Evolutionary conservation across 2,113 vertebrate genomes (phyloP).

Genomic region (Dissostichus mawsoni): DNA sequence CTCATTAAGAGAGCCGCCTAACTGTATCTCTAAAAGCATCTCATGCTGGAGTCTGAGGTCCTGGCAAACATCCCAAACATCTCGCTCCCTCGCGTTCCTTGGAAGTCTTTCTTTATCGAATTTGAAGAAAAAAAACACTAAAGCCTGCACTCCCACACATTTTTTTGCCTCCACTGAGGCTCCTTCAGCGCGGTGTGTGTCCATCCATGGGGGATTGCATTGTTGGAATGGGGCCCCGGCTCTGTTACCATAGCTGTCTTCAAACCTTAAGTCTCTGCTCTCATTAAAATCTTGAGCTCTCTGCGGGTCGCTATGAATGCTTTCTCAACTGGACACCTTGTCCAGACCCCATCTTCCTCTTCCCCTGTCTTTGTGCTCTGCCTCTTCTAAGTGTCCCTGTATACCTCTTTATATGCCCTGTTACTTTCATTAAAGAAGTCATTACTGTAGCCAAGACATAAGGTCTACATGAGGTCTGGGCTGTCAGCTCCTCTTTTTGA

Average conservation of each 20-base stretch:
- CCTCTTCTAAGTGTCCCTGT: conserved; percentile 14
- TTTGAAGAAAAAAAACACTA: conserved; percentile 45
- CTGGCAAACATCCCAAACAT: conserved; percentile 51
- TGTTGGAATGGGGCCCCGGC: conserved; percentile 57
- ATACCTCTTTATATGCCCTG: conserved; percentile 16
- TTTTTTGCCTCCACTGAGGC: conserved; percentile 35
- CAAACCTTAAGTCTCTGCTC: conserved; percentile 63
- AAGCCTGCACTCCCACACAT: conserved; percentile 41
- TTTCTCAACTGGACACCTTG: conserved; percentile 56
- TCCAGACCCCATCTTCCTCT: conserved; percentile 40
- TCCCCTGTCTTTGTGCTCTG: conserved; percentile 6
- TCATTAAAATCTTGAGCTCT: conserved; percentile 75
- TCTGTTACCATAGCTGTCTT: conserved; percentile 62
- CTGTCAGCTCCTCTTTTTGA: conserved; percentile 13
- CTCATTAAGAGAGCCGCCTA: conserved; percentile 48
- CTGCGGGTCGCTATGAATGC: conserved; percentile 55
- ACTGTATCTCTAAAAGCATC: conserved; percentile 46
- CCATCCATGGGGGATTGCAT: conserved; percentile 43
- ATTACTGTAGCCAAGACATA: conserved; percentile 41
- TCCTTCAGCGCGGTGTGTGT: conserved; percentile 42
- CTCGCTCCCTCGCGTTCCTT: conserved; percentile 47
- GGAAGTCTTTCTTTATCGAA: conserved; percentile 64
- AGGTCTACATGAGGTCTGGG: conserved; percentile 27
- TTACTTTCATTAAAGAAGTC: conserved; percentile 45
- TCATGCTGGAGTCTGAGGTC: conserved; percentile 30